Evolutionary conservation across 2,888 invertebrate species (phyloP), one percentile per base, ranked within the genome.

Genomic region (Elysia crispata): DNA sequence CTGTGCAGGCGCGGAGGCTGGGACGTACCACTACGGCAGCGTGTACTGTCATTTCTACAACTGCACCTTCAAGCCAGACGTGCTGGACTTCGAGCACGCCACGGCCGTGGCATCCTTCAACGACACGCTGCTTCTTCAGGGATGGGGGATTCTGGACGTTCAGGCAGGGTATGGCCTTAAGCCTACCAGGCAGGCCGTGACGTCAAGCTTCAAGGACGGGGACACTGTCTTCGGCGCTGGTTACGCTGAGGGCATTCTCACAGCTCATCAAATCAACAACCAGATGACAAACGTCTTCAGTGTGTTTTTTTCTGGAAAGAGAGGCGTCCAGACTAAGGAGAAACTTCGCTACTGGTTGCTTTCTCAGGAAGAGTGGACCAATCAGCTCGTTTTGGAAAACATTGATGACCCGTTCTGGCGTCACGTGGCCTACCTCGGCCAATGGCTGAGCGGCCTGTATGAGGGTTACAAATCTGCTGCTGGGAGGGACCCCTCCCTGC

Each of bases 141-240:
- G 91, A 1, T 91, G 91, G 91, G 90, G 90, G 1, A 86, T 90
- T n/a, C 86, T 91, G 60, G 87, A 91, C 72, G 86, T 91, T 20
- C 80, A 76, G 0, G 86, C 90, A n/a, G 91, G 90, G 0, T 79
- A 87, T 67, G 87, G 86, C 0, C 66, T 64, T 23, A 8, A 8
- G 15, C 33, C 25, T 5, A 73, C 72, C 25, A 86, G 90, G 79
- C 67, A 75, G 6, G 86, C 89, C 30, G 83, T 88, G 49, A 89
- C 90, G 89, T 41, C 41, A 41, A 41, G 11, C 11, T 3, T 41
- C 41, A 41, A 41, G 41, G 41, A 41, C 41, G 41, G 41, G 5
- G 11, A 41, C 11, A 41, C 41, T 41, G 11, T 41, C 3, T 91
- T 84, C 86, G 90, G 88, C 64, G 89, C 91, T 6, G 91, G 91